These are phyloP conservation scores for Oryctes rhinoceros DNA, from an alignment of 1,140 invertebrate genomes.

Conservation along the genomic window DNA sequence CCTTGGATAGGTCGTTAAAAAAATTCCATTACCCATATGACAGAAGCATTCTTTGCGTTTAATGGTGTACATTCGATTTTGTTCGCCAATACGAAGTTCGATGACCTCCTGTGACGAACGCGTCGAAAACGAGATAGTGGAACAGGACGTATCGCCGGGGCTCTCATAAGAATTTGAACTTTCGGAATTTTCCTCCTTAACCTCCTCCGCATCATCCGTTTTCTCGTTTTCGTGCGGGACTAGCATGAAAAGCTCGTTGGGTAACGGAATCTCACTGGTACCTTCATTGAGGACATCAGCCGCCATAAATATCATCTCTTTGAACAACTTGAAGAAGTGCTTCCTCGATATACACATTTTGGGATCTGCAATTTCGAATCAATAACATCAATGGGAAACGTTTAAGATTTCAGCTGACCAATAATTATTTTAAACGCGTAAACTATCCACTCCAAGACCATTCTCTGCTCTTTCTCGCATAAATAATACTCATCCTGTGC, in stretches of 20 bases:
- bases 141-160: not conserved
- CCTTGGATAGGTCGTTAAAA: not conserved
- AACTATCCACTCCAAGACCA: slow-evolving; percentile 55
- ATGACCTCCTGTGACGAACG: not conserved
- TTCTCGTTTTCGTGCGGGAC: slow-evolving; percentile 12
- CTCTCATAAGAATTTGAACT: not conserved
- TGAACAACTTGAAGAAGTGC: slow-evolving; percentile 48
- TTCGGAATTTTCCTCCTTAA: not conserved
- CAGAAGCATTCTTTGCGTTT: slow-evolving; percentile 21
- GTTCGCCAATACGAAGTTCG: slow-evolving; percentile 13
- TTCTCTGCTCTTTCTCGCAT: slow-evolving; percentile 49
- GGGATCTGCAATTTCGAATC: slow-evolving; percentile 37
- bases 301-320: slow-evolving; percentile 46
- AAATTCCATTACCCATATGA: slow-evolving; percentile 4
- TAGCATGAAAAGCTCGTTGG: slow-evolving; percentile 12
- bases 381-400: not conserved
- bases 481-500: slow-evolving; percentile 57
- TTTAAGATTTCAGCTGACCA: slow-evolving; percentile 44
- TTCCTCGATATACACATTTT: slow-evolving; percentile 42
- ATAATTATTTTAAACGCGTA: slow-evolving; percentile 53
- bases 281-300: slow-evolving; percentile 47
- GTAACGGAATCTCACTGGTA: slow-evolving; percentile 5
- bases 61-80: not conserved
- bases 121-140: slow-evolving; percentile 14
- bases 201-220: not conserved